Percentiles rank a stretch among this genome's conserved stretches.
These are phyloP conservation scores for Callipepla californica DNA, from an alignment of 2,113 vertebrate genomes.

Conservation along the genomic window DNA sequence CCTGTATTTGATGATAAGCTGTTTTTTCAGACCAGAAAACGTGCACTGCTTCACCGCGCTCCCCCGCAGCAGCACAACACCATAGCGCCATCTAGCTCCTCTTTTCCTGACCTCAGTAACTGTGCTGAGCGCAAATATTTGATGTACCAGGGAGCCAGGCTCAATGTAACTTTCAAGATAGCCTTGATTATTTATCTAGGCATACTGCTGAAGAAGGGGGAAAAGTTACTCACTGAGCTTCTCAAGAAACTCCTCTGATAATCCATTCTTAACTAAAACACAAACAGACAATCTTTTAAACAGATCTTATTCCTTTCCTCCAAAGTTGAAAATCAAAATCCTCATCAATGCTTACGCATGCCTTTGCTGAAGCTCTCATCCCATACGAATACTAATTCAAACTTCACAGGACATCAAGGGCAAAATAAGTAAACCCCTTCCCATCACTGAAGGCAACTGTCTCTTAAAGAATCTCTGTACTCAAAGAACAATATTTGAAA, in stretches of 20 bases:
- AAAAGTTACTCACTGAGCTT: not conserved
- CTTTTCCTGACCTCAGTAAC: slow-evolving; percentile 29
- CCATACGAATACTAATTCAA: not conserved
- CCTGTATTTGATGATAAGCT: not conserved
- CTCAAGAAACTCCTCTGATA: not conserved
- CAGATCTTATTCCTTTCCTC: not conserved
- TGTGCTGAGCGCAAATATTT: not conserved
- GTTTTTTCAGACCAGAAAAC: not conserved
- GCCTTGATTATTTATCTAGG: not conserved
- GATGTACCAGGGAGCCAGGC: not conserved
- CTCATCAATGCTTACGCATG: not conserved
- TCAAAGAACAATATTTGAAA: not conserved
- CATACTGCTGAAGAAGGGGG: not conserved
- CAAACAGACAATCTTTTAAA: not conserved
- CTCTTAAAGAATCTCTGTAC: not conserved
- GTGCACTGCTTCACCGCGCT: not conserved
- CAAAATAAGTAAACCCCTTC: not conserved
- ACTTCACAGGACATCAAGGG: not conserved
- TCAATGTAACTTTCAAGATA: not conserved
- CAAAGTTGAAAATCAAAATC: not conserved
- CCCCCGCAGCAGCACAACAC: slow-evolving; percentile 10
- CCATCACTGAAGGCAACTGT: not conserved
- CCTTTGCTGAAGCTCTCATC: not conserved
- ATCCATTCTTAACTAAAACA: not conserved
- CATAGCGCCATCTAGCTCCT: slow-evolving; percentile 77